A percentile compares a stretch with the other conserved stretches of the same genome.
Conservation (phyloP, 2,888 invertebrate genomes). For the Tuberolachnus salignus region DNA sequence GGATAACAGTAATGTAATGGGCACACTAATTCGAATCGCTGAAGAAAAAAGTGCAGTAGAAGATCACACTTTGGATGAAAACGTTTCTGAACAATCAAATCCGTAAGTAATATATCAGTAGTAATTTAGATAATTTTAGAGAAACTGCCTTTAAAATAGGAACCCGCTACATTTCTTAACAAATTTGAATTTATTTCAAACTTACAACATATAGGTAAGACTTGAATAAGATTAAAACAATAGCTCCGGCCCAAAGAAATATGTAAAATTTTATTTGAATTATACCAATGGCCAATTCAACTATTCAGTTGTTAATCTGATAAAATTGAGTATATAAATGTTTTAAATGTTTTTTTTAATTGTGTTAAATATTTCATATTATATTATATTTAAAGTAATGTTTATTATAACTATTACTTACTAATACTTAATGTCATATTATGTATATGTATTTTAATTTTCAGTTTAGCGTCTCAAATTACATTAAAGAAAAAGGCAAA, state of each 20-base stretch:
- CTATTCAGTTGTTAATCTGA: not conserved
- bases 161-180: too few relatives aligned
- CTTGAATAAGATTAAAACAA: not conserved
- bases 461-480: conserved; percentile 4
- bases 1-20: not conserved
- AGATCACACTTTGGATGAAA: not conserved
- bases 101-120: not conserved
- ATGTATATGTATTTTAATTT: not conserved
- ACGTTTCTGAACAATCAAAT: not conserved
- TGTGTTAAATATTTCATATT: not conserved
- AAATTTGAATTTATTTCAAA: not conserved
- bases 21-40: not conserved
- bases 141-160: too few relatives aligned
- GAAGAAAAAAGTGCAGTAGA: not conserved
- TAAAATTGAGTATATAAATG: not conserved
- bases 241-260: not conserved
- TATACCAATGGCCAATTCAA: too few relatives aligned
- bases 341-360: too few relatives aligned
- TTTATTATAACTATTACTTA: not conserved
- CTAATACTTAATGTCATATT: not conserved
- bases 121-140: not conserved
- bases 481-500: conserved; percentile 39
- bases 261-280: not conserved
- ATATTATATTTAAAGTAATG: not conserved
- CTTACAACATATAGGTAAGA: not conserved